A percentile compares a stretch with the other conserved stretches of the same genome.
Evolutionary conservation across 2,113 vertebrate genomes (phyloP).

Genomic region (Glareola pratincola): DNA sequence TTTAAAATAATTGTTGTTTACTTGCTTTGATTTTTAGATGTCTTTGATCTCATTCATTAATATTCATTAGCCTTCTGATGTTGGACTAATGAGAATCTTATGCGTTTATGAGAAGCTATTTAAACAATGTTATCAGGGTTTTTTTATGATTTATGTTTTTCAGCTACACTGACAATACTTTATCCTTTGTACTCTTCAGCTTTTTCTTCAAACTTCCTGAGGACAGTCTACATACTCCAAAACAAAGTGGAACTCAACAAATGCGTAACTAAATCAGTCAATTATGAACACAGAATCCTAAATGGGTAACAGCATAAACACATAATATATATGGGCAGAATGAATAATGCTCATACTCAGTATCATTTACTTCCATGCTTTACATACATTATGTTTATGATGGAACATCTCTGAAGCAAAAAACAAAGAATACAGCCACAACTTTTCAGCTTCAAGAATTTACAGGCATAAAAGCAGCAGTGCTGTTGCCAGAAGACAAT

Average conservation of each 20-base stretch:
- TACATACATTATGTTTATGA: background rate
- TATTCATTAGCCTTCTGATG: conserved; percentile 79
- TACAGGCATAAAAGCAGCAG: background rate
- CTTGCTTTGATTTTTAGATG: conserved; percentile 74
- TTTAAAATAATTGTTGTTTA: conserved; percentile 73
- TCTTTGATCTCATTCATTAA: conserved; percentile 82
- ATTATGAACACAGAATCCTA: background rate
- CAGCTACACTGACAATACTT: background rate
- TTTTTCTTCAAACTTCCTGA: conserved; percentile 6
- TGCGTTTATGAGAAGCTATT: conserved; percentile 65
- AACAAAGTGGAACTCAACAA: conserved; percentile 5
- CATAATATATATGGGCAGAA: background rate
- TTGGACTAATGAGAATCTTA: conserved; percentile 76
- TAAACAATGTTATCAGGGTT: conserved; percentile 63
- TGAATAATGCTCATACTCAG: background rate
- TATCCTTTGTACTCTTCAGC: background rate
- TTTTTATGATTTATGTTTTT: conserved; percentile 49
- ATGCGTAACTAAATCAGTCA: background rate
- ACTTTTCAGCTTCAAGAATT: background rate
- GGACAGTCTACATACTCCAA: background rate
- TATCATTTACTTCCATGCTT: background rate
- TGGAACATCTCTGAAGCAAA: background rate
- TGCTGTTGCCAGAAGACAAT: background rate
- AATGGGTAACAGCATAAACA: background rate
- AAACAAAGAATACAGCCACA: background rate